These are phyloP conservation scores for Xanthia togata DNA, from an alignment of 2,888 invertebrate species.

Conservation along the genomic window DNA sequence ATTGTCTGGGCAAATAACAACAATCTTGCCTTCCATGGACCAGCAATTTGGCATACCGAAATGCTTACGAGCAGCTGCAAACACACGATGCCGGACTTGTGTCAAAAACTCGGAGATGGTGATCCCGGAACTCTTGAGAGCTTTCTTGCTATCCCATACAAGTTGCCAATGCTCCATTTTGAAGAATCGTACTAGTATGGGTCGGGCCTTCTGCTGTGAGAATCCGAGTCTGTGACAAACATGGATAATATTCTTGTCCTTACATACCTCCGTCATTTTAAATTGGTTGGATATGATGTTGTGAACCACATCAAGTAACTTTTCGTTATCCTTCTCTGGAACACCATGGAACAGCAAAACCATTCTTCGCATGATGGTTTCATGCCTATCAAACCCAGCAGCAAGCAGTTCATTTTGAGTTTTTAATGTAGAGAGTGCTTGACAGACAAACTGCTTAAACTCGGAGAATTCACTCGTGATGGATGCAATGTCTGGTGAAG, in stretches of 20 bases:
- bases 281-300: neutral
- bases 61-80: neutral
- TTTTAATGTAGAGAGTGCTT: neutral
- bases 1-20: neutral
- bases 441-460: neutral
- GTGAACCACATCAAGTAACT: too few species aligned
- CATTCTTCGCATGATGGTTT: too few species aligned
- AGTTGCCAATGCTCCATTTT: neutral
- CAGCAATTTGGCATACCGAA: neutral
- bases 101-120: neutral
- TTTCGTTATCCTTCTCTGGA: too few species aligned
- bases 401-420: neutral
- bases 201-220: neutral
- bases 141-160: neutral
- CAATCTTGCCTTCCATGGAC: neutral
- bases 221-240: neutral
- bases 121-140: too few species aligned
- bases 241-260: neutral
- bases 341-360: too few species aligned
- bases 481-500: neutral
- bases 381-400: too few species aligned
- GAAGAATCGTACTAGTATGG: neutral
- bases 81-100: neutral
- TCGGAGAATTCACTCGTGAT: neutral
- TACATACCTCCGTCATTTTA: too few species aligned